A percentile compares a stretch with the other conserved stretches of the same genome.
phyloP scores from a whole-genome alignment of 2,113 vertebrate species.

The Upupa epops region DNA sequence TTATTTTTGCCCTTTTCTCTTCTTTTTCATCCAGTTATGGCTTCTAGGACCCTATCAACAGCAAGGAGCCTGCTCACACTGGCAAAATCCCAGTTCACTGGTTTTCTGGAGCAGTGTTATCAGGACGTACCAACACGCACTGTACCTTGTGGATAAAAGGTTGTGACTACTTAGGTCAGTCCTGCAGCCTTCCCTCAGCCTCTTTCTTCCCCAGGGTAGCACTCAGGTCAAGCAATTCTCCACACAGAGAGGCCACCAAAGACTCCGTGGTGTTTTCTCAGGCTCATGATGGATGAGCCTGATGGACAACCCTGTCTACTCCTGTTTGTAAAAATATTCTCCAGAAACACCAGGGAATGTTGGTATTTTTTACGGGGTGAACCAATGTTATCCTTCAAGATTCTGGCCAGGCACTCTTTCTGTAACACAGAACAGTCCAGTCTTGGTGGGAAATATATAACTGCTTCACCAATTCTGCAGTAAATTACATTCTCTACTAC shows the following conservation, averaged over 20 bases:
- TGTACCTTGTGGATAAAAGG: conserved; percentile 24
- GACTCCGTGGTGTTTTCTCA: neutral
- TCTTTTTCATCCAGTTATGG: neutral
- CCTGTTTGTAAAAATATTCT: neutral
- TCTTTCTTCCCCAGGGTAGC: neutral
- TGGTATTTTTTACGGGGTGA: neutral
- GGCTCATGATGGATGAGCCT: neutral
- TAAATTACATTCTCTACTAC: neutral
- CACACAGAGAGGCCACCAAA: neutral
- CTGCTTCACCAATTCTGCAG: neutral
- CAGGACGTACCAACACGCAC: neutral
- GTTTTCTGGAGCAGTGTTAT: conserved; percentile 14
- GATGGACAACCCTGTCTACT: neutral
- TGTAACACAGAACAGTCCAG: neutral
- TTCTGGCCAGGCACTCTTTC: neutral
- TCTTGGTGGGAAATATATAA: neutral
- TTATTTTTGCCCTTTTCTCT: neutral
- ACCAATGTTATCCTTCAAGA: neutral
- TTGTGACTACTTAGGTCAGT: neutral
- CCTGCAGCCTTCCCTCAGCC: neutral
- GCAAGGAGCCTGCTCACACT: conserved; percentile 8
- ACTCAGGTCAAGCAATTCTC: neutral
- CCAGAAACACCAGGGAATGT: neutral
- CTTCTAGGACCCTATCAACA: conserved; percentile 32
- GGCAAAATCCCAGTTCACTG: conserved; percentile 25